phyloP scores from a whole-genome alignment of 2,888 invertebrate species.

The Phaedon cochleariae region DNA sequence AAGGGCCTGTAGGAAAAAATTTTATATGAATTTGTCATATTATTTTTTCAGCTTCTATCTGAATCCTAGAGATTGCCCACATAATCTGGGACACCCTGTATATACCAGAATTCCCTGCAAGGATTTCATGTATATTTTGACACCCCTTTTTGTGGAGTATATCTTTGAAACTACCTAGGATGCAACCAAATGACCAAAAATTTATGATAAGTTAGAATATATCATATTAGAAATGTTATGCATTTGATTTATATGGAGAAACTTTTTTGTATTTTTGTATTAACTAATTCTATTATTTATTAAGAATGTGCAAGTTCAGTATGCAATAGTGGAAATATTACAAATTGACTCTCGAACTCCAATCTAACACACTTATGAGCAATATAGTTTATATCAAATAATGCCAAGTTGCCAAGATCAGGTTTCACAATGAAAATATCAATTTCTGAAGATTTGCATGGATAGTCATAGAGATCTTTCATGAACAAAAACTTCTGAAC shows the following conservation, averaged over 20 bases:
- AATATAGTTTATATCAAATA: neutral
- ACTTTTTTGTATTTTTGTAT: neutral
- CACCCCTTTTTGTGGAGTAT: neutral
- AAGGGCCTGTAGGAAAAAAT: no score
- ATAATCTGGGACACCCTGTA: no score
- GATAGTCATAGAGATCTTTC: constrained; percentile 12
- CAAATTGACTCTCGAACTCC: neutral
- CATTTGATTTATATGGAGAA: neutral
- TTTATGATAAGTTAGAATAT: no score
- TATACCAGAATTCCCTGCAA: no score
- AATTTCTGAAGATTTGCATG: constrained; percentile 17
- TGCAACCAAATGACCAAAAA: no score
- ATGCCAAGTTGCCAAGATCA: no score
- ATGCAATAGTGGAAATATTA: constrained; percentile 3
- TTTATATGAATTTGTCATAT: no score
- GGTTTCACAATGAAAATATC: neutral
- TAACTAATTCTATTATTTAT: neutral
- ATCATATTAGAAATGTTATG: no score
- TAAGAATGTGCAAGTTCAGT: neutral
- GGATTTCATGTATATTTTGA: no score
- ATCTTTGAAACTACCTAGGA: no score
- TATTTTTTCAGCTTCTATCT: no score
- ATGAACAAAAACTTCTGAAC: constrained; percentile 1
- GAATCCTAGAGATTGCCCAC: no score
- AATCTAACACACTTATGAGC: constrained; percentile 1